Conservation (phyloP, 2,797 vertebrate genomes). For the Halcyon badia region DNA sequence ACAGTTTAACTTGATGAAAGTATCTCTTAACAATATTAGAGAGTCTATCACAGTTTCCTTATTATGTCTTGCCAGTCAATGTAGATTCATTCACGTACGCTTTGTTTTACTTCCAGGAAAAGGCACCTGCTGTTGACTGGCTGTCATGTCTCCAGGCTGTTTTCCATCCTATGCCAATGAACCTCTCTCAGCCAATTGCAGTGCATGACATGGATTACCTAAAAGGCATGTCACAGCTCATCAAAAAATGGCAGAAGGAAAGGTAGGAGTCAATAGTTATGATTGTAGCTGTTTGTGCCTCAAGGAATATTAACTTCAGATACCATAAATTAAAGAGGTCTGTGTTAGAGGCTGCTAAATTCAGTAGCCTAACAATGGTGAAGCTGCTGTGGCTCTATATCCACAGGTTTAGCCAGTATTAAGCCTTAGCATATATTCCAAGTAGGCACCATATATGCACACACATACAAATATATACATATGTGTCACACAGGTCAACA, state of each 20-base stretch:
- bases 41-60: background rate
- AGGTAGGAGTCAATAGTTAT: constrained; percentile 14
- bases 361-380: background rate
- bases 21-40: background rate
- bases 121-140: constrained; percentile 91
- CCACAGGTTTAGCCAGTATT: background rate
- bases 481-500: background rate
- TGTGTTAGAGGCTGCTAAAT: background rate
- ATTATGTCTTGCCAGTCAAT: background rate
- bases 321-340: background rate
- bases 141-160: constrained; percentile 85
- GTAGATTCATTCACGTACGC: background rate
- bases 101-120: constrained; percentile 69
- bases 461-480: background rate
- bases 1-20: background rate
- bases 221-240: constrained; percentile 86
- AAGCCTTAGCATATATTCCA: background rate
- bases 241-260: background rate
- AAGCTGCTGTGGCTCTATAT: background rate
- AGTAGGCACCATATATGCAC: background rate
- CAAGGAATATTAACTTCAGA: background rate
- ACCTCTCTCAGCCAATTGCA: constrained; percentile 83
- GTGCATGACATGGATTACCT: constrained; percentile 92
- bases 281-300: background rate
- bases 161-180: constrained; percentile 85